A percentile compares a stretch with the other conserved stretches of the same genome.
Evolutionary conservation across 2,113 vertebrate species (phyloP).

Genomic region (Zosterops japonicus): DNA sequence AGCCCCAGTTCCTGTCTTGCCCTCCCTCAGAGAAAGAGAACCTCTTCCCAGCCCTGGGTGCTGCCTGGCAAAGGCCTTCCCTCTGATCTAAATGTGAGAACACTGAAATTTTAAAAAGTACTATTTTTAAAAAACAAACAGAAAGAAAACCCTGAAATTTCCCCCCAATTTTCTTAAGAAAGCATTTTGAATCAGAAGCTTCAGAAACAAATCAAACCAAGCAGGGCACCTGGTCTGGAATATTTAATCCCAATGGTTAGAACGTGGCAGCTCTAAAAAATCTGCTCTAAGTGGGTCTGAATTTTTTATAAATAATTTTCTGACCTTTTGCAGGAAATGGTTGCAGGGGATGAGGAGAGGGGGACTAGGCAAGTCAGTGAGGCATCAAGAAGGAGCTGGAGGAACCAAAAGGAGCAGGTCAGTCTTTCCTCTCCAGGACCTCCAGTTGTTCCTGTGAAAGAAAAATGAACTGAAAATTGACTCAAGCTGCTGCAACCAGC

Average conservation of each 20-base stretch:
- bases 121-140: background rate
- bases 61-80: background rate
- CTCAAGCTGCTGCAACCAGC: background rate
- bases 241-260: background rate
- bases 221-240: background rate
- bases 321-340: background rate
- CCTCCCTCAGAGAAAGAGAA: background rate
- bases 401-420: background rate
- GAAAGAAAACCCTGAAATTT: background rate
- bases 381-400: background rate
- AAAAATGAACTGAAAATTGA: background rate
- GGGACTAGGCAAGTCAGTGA: background rate
- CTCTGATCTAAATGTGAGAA: fast-evolving
- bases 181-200: background rate
- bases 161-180: background rate
- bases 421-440: background rate
- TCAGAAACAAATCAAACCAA: background rate
- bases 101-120: background rate
- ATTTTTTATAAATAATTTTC: background rate
- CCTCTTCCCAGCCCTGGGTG: background rate
- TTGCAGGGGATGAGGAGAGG: background rate
- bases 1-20: background rate
- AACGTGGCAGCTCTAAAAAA: background rate
- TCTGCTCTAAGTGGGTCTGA: background rate
- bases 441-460: background rate